Evolutionary conservation across 2,888 invertebrate genomes (phyloP), one percentile per base, ranked within the genome.

Genomic region (Dimorphilus gyrociliatus): DNA sequence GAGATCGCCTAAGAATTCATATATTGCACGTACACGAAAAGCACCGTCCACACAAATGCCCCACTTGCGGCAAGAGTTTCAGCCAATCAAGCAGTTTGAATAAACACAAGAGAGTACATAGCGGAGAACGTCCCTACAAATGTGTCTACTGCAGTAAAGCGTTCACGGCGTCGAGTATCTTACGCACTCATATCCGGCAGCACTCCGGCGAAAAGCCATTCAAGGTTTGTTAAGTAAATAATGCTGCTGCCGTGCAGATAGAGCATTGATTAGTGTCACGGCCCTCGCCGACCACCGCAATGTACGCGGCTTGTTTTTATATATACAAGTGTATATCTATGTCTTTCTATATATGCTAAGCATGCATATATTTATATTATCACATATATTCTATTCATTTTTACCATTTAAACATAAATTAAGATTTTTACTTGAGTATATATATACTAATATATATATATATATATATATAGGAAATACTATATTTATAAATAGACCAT

Each of bases 1-100:
- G 66, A 30, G 66, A 66, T 41, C 53, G 66, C 14, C 49, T 66
- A 18, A 48, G 66, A 3, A 66, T 66, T 34, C 66, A 66, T 43
- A 56, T 67, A 23, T 46, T 66, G 19, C 66, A 66, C 47, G 66
- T 66, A 14, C 66, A 66, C 44, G 67, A 66, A 42, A 66, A 66
- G 37, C 65, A 67, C 35, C 47, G 66, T 15, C 66, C 66, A 7
- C 67, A 66, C 48, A 59, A 55, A 41, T 66, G 66, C 45, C 38
- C 51, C 12, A 55, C 64, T n/a, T 67, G 67, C 37, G 55, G 50
- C 17, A 67, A 67, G 39, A 55, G 63, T 31, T 67, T 67, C 48
- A 64, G 64, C 27, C 67, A 67, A 38, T 64, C 64, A 2, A 64
- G 64, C 8, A 64, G 63, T 40, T 52, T 67, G 28, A 67, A 67